phyloP scores from a whole-genome alignment of 2,797 vertebrate species.

The Sebastolobus alascanus region DNA sequence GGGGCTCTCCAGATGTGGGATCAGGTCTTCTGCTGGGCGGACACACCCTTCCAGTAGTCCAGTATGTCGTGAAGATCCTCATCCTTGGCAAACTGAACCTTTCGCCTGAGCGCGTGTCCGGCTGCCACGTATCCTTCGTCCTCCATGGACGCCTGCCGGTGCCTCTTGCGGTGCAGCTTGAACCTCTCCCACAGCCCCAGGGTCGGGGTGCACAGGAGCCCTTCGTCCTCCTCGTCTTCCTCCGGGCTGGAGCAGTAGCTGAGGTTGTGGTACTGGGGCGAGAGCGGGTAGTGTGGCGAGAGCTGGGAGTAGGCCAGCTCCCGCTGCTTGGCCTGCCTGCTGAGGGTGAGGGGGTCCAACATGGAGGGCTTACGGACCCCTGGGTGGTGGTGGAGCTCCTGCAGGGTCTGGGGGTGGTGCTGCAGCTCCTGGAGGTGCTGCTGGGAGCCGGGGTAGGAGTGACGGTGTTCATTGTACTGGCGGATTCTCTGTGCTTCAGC shows the following conservation, averaged over 20 bases:
- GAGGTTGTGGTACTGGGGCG: slow-evolving; percentile 95
- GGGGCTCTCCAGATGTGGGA: slow-evolving; percentile 31
- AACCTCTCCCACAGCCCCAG: slow-evolving; percentile 97
- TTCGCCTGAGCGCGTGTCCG: slow-evolving; percentile 95
- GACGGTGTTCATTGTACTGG: slow-evolving; percentile 95
- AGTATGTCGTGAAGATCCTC: slow-evolving; percentile 99
- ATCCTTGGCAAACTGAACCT: slow-evolving; percentile 99
- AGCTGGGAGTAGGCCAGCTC: slow-evolving; percentile 96
- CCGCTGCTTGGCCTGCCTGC: slow-evolving; percentile 92
- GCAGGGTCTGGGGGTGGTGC: slow-evolving; percentile 88
- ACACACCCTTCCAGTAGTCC: slow-evolving; percentile 99
- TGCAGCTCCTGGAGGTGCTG: slow-evolving; percentile 91
- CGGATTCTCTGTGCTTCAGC: slow-evolving; percentile 95
- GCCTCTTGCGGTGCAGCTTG: slow-evolving; percentile 95
- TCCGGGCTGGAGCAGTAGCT: slow-evolving; percentile 97
- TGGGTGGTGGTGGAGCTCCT: slow-evolving; percentile 88
- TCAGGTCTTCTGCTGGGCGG: slow-evolving; percentile 99
- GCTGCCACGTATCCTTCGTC: slow-evolving; percentile 96
- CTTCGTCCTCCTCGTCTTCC: slow-evolving; percentile 82
- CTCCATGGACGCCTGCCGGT: slow-evolving; percentile 87
- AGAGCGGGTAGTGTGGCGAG: slow-evolving; percentile 94
- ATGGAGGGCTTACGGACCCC: slow-evolving; percentile 90
- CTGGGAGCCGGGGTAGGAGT: slow-evolving; percentile 95
- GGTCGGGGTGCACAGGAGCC: slow-evolving; percentile 91
- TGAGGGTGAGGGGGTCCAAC: slow-evolving; percentile 93